A percentile compares a stretch with the other conserved stretches of the same genome.
phyloP scores from a whole-genome alignment of 2,797 vertebrate genomes.

The Centroberyx gerrardi region DNA sequence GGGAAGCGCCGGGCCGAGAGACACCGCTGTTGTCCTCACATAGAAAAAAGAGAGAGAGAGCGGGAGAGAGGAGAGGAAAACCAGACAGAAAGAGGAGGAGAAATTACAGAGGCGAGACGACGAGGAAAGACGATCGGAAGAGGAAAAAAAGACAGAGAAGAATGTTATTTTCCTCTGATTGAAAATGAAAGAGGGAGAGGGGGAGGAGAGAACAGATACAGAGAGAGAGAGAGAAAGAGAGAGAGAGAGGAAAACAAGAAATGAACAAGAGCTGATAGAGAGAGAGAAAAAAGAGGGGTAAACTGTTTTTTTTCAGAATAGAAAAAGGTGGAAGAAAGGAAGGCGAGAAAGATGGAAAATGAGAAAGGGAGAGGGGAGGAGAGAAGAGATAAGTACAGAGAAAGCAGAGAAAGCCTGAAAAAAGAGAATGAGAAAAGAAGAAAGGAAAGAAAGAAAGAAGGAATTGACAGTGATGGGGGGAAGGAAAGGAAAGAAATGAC shows the following conservation, averaged over 20 bases:
- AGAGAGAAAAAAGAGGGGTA: background rate
- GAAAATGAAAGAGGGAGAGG: conserved; percentile 13
- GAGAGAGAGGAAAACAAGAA: background rate
- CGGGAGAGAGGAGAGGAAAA: background rate
- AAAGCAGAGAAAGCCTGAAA: no score
- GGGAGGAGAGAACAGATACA: background rate
- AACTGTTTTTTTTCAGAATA: no score
- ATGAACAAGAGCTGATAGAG: background rate
- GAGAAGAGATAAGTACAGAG: no score
- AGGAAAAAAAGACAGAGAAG: background rate
- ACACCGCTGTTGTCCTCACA: conserved; percentile 1
- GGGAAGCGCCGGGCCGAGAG: no score
- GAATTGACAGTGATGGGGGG: no score
- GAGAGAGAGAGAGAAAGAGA: background rate
- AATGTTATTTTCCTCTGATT: conserved; percentile 2
- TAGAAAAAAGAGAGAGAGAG: background rate
- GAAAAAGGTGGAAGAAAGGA: background rate
- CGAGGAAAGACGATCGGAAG: background rate
- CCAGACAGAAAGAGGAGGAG: background rate
- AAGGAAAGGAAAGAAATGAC: no score
- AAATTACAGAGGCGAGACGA: background rate
- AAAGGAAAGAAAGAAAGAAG: no score
- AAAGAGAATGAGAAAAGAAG: no score
- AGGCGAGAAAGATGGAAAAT: conserved; percentile 17
- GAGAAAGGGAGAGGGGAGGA: no score